These are phyloP conservation scores for Mus musculus DNA, from an alignment of 2,113 vertebrate species.

Conservation along the genomic window DNA sequence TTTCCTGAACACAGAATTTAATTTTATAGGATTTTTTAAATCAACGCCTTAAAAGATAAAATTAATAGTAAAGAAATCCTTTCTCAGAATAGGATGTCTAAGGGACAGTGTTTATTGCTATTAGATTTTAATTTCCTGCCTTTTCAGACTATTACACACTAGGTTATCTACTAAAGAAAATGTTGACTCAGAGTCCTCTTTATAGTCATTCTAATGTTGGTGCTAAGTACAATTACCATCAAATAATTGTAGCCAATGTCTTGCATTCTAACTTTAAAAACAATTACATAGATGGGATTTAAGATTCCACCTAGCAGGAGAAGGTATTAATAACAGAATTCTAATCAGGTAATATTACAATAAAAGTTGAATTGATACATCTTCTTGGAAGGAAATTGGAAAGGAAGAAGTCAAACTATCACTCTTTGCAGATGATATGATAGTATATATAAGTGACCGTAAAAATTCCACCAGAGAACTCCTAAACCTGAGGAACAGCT, in stretches of 20 bases:
- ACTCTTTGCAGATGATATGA: no score
- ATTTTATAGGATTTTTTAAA: conserved; percentile 64
- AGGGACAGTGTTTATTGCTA: conserved; percentile 38
- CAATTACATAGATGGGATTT: conserved; percentile 58
- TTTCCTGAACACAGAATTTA: conserved; percentile 54
- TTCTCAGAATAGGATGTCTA: not conserved
- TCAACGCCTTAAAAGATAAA: conserved; percentile 54
- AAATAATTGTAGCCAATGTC: conserved; percentile 8
- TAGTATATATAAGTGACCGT: no score
- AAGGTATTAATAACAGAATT: conserved; percentile 14
- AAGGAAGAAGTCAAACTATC: no score
- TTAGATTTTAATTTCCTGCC: conserved; percentile 46
- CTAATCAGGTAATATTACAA: not conserved
- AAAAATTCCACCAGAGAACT: no score
- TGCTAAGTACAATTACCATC: conserved; percentile 48
- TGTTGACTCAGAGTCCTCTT: not conserved
- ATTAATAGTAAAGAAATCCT: not conserved
- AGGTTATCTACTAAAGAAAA: conserved; percentile 29
- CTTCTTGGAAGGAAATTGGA: not conserved
- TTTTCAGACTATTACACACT: conserved; percentile 35
- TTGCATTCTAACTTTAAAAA: conserved; percentile 50
- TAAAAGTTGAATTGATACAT: not conserved
- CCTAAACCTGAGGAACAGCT: no score
- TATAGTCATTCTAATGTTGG: conserved; percentile 27
- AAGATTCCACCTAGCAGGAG: not conserved